Conservation (phyloP, 2,797 vertebrate species). For the Spatula clypeata region DNA sequence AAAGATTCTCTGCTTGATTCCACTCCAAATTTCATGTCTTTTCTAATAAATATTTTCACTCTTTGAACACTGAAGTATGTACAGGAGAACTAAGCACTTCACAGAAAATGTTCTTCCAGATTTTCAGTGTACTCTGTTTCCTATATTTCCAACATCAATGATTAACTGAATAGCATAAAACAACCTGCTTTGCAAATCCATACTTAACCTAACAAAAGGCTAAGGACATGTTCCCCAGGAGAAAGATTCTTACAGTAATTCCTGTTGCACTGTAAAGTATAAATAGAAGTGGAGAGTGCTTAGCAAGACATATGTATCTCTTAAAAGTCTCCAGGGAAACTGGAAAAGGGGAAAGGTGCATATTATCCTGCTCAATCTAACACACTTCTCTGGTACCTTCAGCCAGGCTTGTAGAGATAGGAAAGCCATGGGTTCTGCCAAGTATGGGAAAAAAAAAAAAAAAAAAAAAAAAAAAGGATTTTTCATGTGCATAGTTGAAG, state of each 20-base stretch:
- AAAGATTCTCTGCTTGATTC: not conserved
- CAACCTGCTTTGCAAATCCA: not conserved
- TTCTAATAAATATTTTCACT: not conserved
- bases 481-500: not conserved
- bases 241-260: conserved; percentile 4
- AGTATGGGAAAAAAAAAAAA: not conserved
- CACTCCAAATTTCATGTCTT: not conserved
- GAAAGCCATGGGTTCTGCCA: not conserved
- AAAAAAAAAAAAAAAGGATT: not conserved
- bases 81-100: not conserved
- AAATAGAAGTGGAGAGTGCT: not conserved
- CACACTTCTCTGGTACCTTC: not conserved
- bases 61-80: not conserved
- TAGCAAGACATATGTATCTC: not conserved
- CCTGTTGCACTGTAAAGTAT: not conserved
- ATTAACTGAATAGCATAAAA: conserved; percentile 18
- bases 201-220: conserved; percentile 21
- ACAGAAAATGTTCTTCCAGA: not conserved
- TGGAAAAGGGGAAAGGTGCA: not conserved
- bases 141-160: not conserved
- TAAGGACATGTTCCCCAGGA: not conserved
- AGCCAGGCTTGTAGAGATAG: not conserved
- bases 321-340: not conserved
- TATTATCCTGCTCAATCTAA: not conserved
- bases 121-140: not conserved